Percentiles rank a stretch among this genome's conserved stretches.
Conservation (phyloP, 2,113 vertebrate species). For the Anguilla japonica region DNA sequence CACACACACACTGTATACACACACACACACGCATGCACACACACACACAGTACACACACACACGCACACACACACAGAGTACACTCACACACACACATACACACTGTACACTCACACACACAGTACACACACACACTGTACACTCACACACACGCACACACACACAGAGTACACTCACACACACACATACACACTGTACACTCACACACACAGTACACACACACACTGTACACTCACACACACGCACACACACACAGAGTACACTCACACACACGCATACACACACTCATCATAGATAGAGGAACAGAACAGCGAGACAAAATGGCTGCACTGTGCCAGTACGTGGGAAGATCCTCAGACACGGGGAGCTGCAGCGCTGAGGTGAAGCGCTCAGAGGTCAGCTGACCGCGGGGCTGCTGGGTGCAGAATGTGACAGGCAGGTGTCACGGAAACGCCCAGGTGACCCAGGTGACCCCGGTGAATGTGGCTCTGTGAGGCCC, state of each 20-base stretch:
- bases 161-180: not conserved
- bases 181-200: not conserved
- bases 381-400: no score
- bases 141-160: not conserved
- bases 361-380: not conserved
- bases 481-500: no score
- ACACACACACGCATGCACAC: conserved; percentile 1
- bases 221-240: not conserved
- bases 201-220: no score
- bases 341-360: not conserved
- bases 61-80: not conserved
- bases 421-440: not conserved
- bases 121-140: no score
- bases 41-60: no score
- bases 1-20: not conserved
- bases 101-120: no score
- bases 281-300: no score
- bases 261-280: not conserved
- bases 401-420: not conserved
- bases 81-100: not conserved
- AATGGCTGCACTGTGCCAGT: not conserved
- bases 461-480: not conserved
- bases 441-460: not conserved
- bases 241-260: not conserved
- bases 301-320: no score